Percentiles rank a stretch among this genome's conserved stretches.
phyloP scores from a whole-genome alignment of 2,113 vertebrate genomes.

The Cyanoramphus novaezelandiae region DNA sequence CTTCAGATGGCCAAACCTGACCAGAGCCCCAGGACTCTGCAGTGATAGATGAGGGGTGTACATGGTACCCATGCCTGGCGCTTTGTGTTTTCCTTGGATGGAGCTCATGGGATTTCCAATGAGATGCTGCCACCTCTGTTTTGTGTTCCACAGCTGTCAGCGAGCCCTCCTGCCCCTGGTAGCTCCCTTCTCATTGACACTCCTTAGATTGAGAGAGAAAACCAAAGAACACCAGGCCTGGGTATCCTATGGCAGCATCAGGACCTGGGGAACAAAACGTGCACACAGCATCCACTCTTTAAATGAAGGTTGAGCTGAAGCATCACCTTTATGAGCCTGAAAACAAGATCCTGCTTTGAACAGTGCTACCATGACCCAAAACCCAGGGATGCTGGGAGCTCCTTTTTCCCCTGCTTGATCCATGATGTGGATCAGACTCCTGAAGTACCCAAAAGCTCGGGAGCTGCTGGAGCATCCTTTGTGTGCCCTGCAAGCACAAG shows the following conservation, averaged over 20 bases:
- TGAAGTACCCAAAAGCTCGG: neutral
- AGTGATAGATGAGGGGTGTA: rapidly evolving
- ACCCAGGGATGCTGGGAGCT: neutral
- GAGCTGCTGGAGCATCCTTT: neutral
- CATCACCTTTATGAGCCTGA: neutral
- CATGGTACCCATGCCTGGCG: rapidly evolving
- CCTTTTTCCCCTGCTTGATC: neutral
- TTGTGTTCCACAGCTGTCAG: neutral
- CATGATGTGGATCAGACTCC: rapidly evolving
- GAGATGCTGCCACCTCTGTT: neutral
- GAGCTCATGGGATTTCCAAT: neutral
- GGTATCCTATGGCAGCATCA: neutral
- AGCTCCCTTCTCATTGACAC: neutral
- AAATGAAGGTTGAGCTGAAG: neutral
- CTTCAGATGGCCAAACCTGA: neutral
- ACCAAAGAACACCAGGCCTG: neutral
- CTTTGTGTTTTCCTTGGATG: neutral
- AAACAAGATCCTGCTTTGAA: neutral
- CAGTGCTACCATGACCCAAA: neutral
- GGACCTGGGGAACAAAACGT: neutral
- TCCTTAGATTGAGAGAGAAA: neutral
- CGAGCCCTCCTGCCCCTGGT: neutral
- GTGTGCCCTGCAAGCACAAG: neutral
- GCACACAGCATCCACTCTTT: neutral
- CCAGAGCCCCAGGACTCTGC: neutral